Percentiles rank a stretch among this genome's conserved stretches.
phyloP scores from a whole-genome alignment of 2,888 invertebrate genomes.

The Epistrophella euchroma region DNA sequence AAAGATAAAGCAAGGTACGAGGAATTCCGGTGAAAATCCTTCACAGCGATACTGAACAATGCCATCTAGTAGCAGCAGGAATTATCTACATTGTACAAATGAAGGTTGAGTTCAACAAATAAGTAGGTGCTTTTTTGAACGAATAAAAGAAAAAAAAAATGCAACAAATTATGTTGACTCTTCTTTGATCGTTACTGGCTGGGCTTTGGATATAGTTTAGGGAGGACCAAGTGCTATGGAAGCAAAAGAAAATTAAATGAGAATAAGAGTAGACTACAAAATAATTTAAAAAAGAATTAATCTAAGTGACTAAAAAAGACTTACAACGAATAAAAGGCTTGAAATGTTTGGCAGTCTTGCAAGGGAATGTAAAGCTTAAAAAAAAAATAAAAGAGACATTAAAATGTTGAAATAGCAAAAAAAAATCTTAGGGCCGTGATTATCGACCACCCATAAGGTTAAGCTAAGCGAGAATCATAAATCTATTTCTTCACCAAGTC shows the following conservation, averaged over 20 bases:
- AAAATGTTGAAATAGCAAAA: no score
- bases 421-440: no score
- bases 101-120: constrained; percentile 21
- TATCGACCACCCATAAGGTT: no score
- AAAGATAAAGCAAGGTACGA: constrained; percentile 56
- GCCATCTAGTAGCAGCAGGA: constrained; percentile 27
- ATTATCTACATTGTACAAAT: not conserved
- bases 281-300: not conserved
- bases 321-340: constrained; percentile 7
- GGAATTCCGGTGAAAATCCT: constrained; percentile 49
- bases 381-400: no score
- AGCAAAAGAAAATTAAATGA: constrained; percentile 4
- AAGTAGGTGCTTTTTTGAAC: constrained; percentile 5
- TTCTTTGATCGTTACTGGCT: not conserved
- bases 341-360: not conserved
- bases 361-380: no score
- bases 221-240: not conserved
- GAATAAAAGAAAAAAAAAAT: constrained; percentile 3
- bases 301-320: not conserved
- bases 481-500: no score
- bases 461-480: no score
- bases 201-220: not conserved
- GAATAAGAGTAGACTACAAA: not conserved
- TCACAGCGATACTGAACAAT: constrained; percentile 49
- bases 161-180: constrained; percentile 34